A percentile compares a stretch with the other conserved stretches of the same genome.
phyloP scores from a whole-genome alignment of 2,113 vertebrate species.

The Gorsachius goisagi region DNA sequence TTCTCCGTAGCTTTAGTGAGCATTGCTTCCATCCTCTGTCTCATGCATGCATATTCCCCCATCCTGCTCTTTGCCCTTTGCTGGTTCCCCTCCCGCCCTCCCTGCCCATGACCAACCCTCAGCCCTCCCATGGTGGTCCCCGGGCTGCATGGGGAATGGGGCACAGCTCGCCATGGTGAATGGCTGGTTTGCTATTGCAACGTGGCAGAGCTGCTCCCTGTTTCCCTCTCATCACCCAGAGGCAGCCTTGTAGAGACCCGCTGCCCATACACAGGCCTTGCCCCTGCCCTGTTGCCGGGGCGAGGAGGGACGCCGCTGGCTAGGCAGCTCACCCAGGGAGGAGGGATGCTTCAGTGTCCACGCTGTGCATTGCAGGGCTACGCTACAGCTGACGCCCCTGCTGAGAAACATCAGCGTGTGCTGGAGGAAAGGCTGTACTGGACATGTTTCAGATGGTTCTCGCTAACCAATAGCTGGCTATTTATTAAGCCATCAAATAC shows the following conservation, averaged over 20 bases:
- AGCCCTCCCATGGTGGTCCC: not conserved
- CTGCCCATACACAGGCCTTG: not conserved
- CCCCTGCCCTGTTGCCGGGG: not conserved
- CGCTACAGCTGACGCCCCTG: not conserved
- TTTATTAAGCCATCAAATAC: constrained; percentile 23
- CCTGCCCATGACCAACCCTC: not conserved
- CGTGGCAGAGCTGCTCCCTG: not conserved
- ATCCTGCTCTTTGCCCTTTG: not conserved
- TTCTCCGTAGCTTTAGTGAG: not conserved
- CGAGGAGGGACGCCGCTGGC: not conserved
- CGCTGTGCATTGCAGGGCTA: fast-evolving
- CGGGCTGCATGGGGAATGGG: fast-evolving
- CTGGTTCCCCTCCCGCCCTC: not conserved
- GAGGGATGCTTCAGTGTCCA: fast-evolving
- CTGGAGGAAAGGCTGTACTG: not conserved
- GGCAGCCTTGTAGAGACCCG: not conserved
- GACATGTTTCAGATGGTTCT: not conserved
- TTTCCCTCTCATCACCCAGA: fast-evolving
- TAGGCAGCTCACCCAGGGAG: not conserved
- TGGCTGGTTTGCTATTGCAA: not conserved
- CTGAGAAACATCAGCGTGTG: not conserved
- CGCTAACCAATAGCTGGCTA: not conserved
- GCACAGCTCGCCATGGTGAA: not conserved
- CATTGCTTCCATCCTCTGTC: not conserved
- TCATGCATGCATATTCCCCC: fast-evolving